A percentile compares a stretch with the other conserved stretches of the same genome.
Conservation (phyloP, 2,113 vertebrate genomes). For the Protomyctophum bolini region DNA sequence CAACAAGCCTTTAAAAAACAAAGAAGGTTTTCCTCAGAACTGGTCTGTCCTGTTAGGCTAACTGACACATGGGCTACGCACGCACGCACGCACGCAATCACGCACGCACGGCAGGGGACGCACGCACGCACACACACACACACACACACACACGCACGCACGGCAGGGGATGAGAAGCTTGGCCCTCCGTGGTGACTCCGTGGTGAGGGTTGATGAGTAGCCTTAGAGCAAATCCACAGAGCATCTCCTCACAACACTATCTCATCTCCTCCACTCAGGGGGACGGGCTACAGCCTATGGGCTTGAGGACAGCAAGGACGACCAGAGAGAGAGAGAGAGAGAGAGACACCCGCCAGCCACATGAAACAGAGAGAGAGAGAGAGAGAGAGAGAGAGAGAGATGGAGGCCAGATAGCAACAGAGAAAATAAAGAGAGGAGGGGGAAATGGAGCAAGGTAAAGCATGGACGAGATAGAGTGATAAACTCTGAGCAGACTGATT, state of each 20-base stretch:
- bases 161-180: conserved; percentile 5
- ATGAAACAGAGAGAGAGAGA: conserved; percentile 6
- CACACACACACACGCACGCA: conserved; percentile 29
- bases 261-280: conserved; percentile 34
- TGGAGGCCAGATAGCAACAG: background rate
- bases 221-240: conserved; percentile 32
- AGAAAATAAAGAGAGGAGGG: background rate
- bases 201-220: conserved; percentile 26
- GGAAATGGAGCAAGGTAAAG: conserved; percentile 27
- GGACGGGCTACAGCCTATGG: conserved; percentile 9
- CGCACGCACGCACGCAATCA: conserved; percentile 4
- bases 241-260: conserved; percentile 25
- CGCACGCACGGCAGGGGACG: conserved; percentile 7
- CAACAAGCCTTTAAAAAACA: background rate
- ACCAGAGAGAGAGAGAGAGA: too few species aligned
- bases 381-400: background rate
- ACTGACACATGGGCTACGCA: conserved; percentile 1
- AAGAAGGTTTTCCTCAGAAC: conserved; percentile 54
- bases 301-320: too few species aligned
- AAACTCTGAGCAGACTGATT: conserved; percentile 59
- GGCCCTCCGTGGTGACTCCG: conserved; percentile 11
- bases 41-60: conserved; percentile 59
- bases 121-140: background rate
- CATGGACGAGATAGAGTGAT: conserved; percentile 47
- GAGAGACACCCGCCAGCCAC: conserved; percentile 8